A percentile compares a stretch with the other conserved stretches of the same genome.
These are phyloP conservation scores for Platycheirus rosarum DNA, from an alignment of 2,888 invertebrate species.

Conservation along the genomic window DNA sequence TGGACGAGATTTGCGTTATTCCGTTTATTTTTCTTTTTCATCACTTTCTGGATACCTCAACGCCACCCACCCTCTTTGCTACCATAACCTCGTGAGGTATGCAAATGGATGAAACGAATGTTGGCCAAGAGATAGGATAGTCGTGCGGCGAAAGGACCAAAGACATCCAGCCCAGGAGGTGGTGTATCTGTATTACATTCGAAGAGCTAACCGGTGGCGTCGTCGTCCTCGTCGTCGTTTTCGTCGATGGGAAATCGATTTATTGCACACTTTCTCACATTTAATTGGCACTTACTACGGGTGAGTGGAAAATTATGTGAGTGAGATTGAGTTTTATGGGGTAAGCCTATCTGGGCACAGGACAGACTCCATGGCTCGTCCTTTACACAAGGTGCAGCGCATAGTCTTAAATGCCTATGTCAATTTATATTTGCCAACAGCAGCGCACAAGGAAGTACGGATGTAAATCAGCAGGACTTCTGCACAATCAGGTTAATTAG, in stretches of 20 bases:
- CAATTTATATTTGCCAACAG: slow-evolving; percentile 61
- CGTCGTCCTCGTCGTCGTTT: slow-evolving; percentile 9
- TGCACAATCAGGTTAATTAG: slow-evolving; percentile 71
- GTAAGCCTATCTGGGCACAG: slow-evolving; percentile 59
- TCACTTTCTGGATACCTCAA: slow-evolving; percentile 2
- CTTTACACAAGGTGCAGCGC: slow-evolving; percentile 25
- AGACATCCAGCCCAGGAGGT: slow-evolving; percentile 35
- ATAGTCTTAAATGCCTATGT: slow-evolving; percentile 63
- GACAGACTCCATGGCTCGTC: slow-evolving; percentile 11
- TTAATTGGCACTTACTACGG: slow-evolving; percentile 74
- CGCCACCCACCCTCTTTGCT: neutral
- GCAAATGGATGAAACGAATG: slow-evolving; percentile 59
- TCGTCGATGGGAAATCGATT: slow-evolving; percentile 71
- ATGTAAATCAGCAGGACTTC: slow-evolving; percentile 69
- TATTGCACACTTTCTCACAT: slow-evolving; percentile 74
- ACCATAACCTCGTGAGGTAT: slow-evolving; percentile 42
- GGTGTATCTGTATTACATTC: slow-evolving; percentile 44
- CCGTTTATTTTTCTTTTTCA: slow-evolving; percentile 35
- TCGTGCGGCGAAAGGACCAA: slow-evolving; percentile 42
- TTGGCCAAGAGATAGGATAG: slow-evolving; percentile 50
- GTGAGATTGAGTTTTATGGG: slow-evolving; percentile 74
- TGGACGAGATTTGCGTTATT: slow-evolving; percentile 62
- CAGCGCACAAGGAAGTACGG: slow-evolving; percentile 20
- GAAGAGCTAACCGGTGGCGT: slow-evolving; percentile 19
- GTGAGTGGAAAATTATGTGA: slow-evolving; percentile 74